Evolutionary conservation across 2,888 invertebrate species (phyloP).

Genomic region (Dendrolimus pini): DNA sequence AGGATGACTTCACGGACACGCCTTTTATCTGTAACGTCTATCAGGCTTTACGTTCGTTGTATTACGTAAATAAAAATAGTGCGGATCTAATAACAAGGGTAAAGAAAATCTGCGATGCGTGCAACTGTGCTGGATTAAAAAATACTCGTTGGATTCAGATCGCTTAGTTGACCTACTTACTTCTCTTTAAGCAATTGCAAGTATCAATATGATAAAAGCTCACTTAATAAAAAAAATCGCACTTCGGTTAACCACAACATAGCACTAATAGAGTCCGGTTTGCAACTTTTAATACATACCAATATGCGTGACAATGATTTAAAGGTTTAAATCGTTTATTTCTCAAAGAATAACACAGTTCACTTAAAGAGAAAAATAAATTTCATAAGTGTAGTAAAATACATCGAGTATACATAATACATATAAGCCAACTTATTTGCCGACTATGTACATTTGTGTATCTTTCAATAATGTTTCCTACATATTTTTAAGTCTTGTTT

Average conservation of each 20-base stretch:
- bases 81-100: slow-evolving; percentile 44
- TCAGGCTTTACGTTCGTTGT: slow-evolving; percentile 44
- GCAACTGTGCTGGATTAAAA: slow-evolving; percentile 37
- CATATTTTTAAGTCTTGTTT: too few species aligned
- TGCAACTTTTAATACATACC: too few species aligned
- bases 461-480: too few species aligned
- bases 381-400: too few species aligned
- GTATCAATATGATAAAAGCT: slow-evolving; percentile 45
- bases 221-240: slow-evolving; percentile 33
- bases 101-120: slow-evolving; percentile 29
- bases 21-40: slow-evolving; percentile 73
- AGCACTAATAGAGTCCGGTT: too few species aligned
- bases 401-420: too few species aligned
- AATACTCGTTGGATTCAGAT: slow-evolving; percentile 30
- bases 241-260: slow-evolving; percentile 18
- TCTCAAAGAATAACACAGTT: too few species aligned
- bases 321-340: too few species aligned
- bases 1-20: slow-evolving; percentile 55
- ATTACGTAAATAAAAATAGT: slow-evolving; percentile 49
- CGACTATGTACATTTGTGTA: too few species aligned
- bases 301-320: too few species aligned
- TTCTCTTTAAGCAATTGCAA: slow-evolving; percentile 25
- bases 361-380: too few species aligned
- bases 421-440: too few species aligned
- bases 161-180: slow-evolving; percentile 37